Percentiles rank a stretch among this genome's conserved stretches.
Evolutionary conservation across 1,140 invertebrate species (phyloP).

Genomic region (Cheumatopsyche charites): DNA sequence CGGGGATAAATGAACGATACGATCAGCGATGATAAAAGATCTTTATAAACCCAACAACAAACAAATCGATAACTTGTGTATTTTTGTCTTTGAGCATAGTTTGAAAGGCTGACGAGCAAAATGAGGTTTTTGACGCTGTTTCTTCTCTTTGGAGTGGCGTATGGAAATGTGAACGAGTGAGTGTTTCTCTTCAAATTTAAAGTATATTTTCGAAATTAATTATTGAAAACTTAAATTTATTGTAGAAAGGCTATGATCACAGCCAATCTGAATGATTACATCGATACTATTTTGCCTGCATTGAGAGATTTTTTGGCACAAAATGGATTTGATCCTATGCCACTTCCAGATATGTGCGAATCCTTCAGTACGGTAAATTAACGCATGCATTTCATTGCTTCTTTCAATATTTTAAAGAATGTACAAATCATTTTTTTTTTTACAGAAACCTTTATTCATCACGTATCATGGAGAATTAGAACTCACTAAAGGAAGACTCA

Average conservation of each 20-base stretch:
- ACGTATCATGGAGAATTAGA: conserved; percentile 59
- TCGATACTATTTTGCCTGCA: conserved; percentile 55
- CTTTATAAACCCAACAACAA: too few species aligned
- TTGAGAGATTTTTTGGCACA: conserved; percentile 54
- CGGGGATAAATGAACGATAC: too few species aligned
- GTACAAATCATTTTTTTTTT: neutral
- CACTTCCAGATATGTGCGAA: conserved; percentile 55
- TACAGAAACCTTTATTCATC: conserved; percentile 51
- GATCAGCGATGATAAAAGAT: too few species aligned
- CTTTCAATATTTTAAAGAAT: conserved; percentile 7
- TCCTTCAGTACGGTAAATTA: conserved; percentile 54
- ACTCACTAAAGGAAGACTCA: conserved; percentile 55
- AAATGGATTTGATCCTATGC: conserved; percentile 56
- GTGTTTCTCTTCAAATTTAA: neutral
- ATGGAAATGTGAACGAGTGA: neutral
- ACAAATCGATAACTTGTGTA: too few species aligned
- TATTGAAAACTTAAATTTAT: neutral
- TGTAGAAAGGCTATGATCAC: conserved; percentile 35
- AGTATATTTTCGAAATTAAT: neutral
- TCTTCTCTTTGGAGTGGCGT: neutral
- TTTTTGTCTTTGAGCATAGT: too few species aligned
- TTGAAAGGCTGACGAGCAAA: neutral
- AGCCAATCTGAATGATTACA: conserved; percentile 57
- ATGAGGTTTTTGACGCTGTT: neutral
- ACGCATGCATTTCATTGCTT: neutral